Conservation (phyloP, 2,888 invertebrate species). For the Drosophila nr. perissopoda region DNA sequence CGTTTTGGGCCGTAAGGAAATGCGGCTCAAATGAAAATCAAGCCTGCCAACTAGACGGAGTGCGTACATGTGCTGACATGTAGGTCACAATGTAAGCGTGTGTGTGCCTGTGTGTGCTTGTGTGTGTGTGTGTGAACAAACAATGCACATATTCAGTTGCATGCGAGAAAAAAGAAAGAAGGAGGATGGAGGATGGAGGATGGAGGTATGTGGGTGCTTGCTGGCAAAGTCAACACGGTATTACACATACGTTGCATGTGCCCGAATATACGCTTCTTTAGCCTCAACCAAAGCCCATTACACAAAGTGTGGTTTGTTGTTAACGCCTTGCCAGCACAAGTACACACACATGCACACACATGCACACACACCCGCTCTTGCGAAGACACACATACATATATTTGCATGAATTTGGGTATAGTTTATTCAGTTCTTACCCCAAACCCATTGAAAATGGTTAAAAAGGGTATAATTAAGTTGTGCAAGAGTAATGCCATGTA, state of each 20-base stretch:
- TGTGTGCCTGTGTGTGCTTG: conserved; percentile 21
- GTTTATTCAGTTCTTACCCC: conserved; percentile 43
- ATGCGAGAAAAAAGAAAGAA: conserved; percentile 1
- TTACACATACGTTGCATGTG: conserved; percentile 54
- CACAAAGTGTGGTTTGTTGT: conserved; percentile 73
- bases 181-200: background rate
- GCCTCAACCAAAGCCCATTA: conserved; percentile 62
- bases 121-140: conserved; percentile 40
- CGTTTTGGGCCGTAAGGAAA: conserved; percentile 51
- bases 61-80: conserved; percentile 47
- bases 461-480: background rate
- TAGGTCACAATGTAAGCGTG: conserved; percentile 38
- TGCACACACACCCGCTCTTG: conserved; percentile 1
- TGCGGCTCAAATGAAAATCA: conserved; percentile 64
- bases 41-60: conserved; percentile 57
- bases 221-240: conserved; percentile 67
- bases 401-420: conserved; percentile 51
- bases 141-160: conserved; percentile 54
- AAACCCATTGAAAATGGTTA: background rate
- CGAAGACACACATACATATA: conserved; percentile 7
- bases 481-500: background rate
- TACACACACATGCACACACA: conserved; percentile 6
- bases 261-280: conserved; percentile 38
- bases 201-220: conserved; percentile 42
- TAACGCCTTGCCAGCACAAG: conserved; percentile 60